A percentile compares a stretch with the other conserved stretches of the same genome.
These are phyloP conservation scores for Hippocampus kuda DNA, from an alignment of 2,797 vertebrate species.

Conservation along the genomic window DNA sequence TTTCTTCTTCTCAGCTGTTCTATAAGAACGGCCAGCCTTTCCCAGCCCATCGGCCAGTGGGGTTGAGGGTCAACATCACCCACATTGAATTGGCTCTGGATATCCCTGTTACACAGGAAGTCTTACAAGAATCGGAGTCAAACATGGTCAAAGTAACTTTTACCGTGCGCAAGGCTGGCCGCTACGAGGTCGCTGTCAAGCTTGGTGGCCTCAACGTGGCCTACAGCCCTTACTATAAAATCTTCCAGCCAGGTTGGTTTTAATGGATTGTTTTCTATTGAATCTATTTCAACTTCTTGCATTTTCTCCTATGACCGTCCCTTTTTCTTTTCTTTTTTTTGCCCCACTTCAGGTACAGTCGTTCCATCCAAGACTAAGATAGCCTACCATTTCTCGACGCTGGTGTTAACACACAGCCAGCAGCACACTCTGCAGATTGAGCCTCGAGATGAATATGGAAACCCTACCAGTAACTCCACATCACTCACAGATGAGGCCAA, in stretches of 20 bases:
- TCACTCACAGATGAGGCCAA: constrained; percentile 84
- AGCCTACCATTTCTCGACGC: constrained; percentile 92
- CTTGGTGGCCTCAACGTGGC: constrained; percentile 92
- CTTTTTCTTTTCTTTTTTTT: not conserved
- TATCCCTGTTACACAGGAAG: constrained; percentile 93
- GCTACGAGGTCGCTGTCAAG: constrained; percentile 91
- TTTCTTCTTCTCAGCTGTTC: constrained; percentile 71
- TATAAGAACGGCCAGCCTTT: constrained; percentile 98
- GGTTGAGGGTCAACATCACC: constrained; percentile 88
- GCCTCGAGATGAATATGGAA: constrained; percentile 93
- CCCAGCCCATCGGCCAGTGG: constrained; percentile 83
- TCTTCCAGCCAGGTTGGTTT: constrained; percentile 90
- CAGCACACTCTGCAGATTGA: constrained; percentile 92
- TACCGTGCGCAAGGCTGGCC: constrained; percentile 93
- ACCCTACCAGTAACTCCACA: constrained; percentile 89
- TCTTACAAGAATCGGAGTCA: constrained; percentile 86
- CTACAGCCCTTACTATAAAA: constrained; percentile 96
- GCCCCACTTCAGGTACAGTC: constrained; percentile 75
- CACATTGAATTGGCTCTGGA: constrained; percentile 92
- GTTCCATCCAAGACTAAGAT: constrained; percentile 98
- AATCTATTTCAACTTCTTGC: not conserved
- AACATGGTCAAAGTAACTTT: constrained; percentile 94
- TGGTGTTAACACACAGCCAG: constrained; percentile 87
- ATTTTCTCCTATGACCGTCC: not conserved
- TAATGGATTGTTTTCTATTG: constrained; percentile 3